Evolutionary conservation across 2,888 invertebrate genomes (phyloP).

Genomic region (Xestia rhomboidea): DNA sequence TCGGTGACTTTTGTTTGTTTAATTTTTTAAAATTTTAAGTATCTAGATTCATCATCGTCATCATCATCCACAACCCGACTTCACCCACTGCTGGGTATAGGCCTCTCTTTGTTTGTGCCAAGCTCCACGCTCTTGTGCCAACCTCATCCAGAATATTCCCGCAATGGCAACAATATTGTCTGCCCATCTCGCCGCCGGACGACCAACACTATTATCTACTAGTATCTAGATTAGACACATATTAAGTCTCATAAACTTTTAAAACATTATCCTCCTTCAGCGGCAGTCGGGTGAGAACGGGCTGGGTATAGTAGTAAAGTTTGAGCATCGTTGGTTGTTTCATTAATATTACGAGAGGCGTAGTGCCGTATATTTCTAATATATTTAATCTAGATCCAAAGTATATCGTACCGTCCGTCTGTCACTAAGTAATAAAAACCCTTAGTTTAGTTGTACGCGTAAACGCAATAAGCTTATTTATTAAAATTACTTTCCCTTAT

Average conservation of each 20-base stretch:
- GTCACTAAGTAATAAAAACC: conserved; percentile 26
- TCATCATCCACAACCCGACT: no score
- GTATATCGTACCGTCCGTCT: conserved; percentile 39
- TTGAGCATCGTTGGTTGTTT: conserved; percentile 26
- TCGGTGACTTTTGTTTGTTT: no score
- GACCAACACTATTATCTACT: no score
- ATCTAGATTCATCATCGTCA: no score
- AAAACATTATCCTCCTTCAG: not conserved
- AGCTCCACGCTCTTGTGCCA: no score
- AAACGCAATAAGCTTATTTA: not conserved
- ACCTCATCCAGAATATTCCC: no score
- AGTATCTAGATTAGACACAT: no score
- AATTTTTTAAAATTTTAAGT: not conserved
- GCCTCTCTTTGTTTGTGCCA: no score
- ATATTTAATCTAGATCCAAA: conserved; percentile 46
- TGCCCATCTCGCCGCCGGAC: no score
- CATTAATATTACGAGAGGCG: conserved; percentile 39
- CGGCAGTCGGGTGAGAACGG: not conserved
- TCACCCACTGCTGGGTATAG: no score
- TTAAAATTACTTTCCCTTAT: not conserved
- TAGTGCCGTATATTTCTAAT: conserved; percentile 46
- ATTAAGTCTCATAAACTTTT: no score
- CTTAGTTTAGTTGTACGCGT: conserved; percentile 7
- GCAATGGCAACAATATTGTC: no score
- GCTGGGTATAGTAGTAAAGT: not conserved